Percentiles rank a stretch among this genome's conserved stretches.
These are phyloP conservation scores for Incurvaria masculella DNA, from an alignment of 2,888 invertebrate species.

Conservation along the genomic window DNA sequence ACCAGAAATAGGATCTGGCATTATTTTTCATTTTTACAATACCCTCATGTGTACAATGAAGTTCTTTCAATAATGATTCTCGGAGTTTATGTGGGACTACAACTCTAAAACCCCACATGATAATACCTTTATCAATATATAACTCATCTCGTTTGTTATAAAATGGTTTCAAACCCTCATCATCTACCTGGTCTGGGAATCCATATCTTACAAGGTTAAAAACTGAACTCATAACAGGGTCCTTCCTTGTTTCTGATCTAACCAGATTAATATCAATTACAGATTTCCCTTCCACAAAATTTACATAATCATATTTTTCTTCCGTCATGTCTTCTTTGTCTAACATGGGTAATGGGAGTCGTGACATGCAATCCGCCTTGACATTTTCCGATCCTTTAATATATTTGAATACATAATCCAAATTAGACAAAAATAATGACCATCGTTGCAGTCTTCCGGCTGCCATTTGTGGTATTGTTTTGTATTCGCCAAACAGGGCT, in stretches of 20 bases:
- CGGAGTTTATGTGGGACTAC: constrained; percentile 2
- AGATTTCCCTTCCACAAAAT: constrained; percentile 10
- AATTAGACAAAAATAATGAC: constrained; percentile 14
- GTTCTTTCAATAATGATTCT: neutral
- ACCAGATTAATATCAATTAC: constrained; percentile 8
- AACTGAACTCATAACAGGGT: constrained; percentile 7
- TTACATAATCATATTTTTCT: constrained; percentile 8
- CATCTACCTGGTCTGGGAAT: neutral
- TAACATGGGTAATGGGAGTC: constrained; percentile 8
- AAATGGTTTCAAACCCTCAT: constrained; percentile 7
- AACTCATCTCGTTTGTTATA: constrained; percentile 8
- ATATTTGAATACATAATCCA: constrained; percentile 7
- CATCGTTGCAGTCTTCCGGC: constrained; percentile 23
- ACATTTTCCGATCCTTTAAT: constrained; percentile 6
- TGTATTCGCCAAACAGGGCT: constrained; percentile 21
- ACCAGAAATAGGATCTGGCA: constrained; percentile 11
- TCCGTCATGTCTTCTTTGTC: neutral
- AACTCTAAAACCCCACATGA: constrained; percentile 11
- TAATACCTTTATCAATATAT: constrained; percentile 8
- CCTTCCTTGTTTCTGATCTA: constrained; percentile 10
- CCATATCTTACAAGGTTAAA: constrained; percentile 7
- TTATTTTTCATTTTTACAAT: constrained; percentile 9
- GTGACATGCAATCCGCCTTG: constrained; percentile 10
- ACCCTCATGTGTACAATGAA: constrained; percentile 4
- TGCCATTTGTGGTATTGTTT: constrained; percentile 23